Base-by-base conservation (phyloP, 2,113 vertebrate genomes). In the Sinocyclocheilus anophthalmus region DNA sequence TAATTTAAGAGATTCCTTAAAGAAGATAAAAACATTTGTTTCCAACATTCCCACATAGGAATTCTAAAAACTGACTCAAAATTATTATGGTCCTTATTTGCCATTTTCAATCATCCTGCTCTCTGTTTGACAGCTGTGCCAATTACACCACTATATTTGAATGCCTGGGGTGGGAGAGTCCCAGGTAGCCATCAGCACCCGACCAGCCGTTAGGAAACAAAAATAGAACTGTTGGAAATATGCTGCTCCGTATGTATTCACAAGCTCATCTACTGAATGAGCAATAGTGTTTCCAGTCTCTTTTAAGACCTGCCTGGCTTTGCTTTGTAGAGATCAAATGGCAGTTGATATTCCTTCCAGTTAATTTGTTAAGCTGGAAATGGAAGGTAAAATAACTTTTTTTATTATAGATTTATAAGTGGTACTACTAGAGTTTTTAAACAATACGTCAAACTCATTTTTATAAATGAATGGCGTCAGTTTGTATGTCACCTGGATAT, bases 181-280 rank as follows among this genome's bases (percentile, higher is more conserved):
- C 79, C 61, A 73, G 69, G 20, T 73, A 59, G 50, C 82, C 82
- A 84, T 84, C 82, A 84, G 69, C 82, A 84, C 69, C 67, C 42
- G 12, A n/a, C 18, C 67, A 73, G 67, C 50, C 53, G 69, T 59
- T 84, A n/a, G 20, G 20, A 73, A 39, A 73, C 67, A n/a, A 14
- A 45, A 84, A 73, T 59, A 73, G 69, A 57, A 55, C 55, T 65
- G 8, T 76, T n/a, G 24, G 39, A 83, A 67, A 48, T 45, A 22
- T 42, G 22, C 13, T 72, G 1, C 26, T 26, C 42, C 45, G 11
- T 30, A 37, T 24, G 50, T 39, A 9, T 80, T 80, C 77, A 80
- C 22, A 42, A 30, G 65, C 61, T 48, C 8, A 42, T 81, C 42
- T 33, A 55, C 24, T 81, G n/a, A 81, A 70, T 69, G 26, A 70